Percentiles rank a stretch among this genome's conserved stretches.
These are phyloP conservation scores for Brachionus manjavacas DNA, from an alignment of 1,140 invertebrate species.

Conservation along the genomic window DNA sequence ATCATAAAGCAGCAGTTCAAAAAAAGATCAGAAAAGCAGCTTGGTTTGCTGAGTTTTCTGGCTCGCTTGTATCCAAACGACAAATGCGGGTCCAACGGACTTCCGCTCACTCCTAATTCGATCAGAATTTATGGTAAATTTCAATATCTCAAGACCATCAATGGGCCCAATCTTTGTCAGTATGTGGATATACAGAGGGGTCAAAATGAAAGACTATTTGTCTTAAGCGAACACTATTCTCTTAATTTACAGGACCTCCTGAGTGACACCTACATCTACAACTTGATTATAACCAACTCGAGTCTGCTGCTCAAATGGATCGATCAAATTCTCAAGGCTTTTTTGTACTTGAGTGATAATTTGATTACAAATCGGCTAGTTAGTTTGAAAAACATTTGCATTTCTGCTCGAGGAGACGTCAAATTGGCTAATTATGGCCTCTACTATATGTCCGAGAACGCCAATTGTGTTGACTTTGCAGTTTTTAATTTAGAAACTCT, in stretches of 20 bases:
- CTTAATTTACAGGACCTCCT: conserved; percentile 21
- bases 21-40: conserved; percentile 47
- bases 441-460: conserved; percentile 80
- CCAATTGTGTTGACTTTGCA: conserved; percentile 80
- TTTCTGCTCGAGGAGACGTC: conserved; percentile 59
- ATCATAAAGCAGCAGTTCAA: conserved; percentile 12
- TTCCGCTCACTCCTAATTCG: conserved; percentile 89
- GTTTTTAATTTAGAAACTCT: conserved; percentile 69
- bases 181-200: conserved; percentile 80
- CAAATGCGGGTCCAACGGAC: conserved; percentile 85
- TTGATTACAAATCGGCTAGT: conserved; percentile 35
- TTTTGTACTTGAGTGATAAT: conserved; percentile 39
- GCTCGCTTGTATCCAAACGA: conserved; percentile 81
- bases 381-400: conserved; percentile 27
- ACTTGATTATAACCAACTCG: conserved; percentile 13
- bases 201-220: conserved; percentile 70
- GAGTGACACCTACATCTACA: conserved; percentile 16
- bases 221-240: conserved; percentile 76
- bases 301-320: conserved; percentile 30
- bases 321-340: conserved; percentile 16
- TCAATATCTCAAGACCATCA: conserved; percentile 72
- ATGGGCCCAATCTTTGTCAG: conserved; percentile 74
- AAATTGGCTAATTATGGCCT: conserved; percentile 88
- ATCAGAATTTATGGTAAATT: conserved; percentile 84
- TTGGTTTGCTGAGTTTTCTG: conserved; percentile 82